These are phyloP conservation scores for Colletes collaris DNA, from an alignment of 2,888 invertebrate species.

Conservation along the genomic window DNA sequence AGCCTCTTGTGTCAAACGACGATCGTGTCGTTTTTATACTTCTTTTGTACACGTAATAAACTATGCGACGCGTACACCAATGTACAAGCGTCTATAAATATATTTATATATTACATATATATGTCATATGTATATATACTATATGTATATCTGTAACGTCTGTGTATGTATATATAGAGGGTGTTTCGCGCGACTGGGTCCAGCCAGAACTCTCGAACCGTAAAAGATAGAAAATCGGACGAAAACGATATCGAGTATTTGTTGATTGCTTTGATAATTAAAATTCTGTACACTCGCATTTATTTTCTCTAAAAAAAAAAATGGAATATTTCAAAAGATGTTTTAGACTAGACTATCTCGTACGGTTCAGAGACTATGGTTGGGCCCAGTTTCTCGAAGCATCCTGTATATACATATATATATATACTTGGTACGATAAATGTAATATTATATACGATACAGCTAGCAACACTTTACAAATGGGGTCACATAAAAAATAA, in stretches of 20 bases:
- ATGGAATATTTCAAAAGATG: too few relatives aligned
- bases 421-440: conserved; percentile 37
- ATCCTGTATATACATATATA: conserved; percentile 20
- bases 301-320: too few relatives aligned
- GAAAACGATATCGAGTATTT: too few relatives aligned
- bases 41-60: conserved; percentile 57
- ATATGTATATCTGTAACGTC: conserved; percentile 43
- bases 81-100: conserved; percentile 58
- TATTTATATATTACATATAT: conserved; percentile 39
- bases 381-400: too few relatives aligned
- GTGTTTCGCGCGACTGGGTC: too few relatives aligned
- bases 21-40: conserved; percentile 25
- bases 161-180: conserved; percentile 30
- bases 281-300: too few relatives aligned
- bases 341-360: too few relatives aligned
- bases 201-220: too few relatives aligned
- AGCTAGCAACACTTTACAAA: conserved; percentile 70
- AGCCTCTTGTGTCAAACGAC: conserved; percentile 39
- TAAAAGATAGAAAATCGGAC: too few relatives aligned
- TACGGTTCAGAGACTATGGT: too few relatives aligned
- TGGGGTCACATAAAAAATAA: conserved; percentile 70
- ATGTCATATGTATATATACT: conserved; percentile 33
- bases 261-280: too few relatives aligned
- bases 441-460: conserved; percentile 46
- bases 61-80: conserved; percentile 56